These are phyloP conservation scores for Meriones unguiculatus DNA, from an alignment of 2,113 vertebrate species.

Conservation along the genomic window DNA sequence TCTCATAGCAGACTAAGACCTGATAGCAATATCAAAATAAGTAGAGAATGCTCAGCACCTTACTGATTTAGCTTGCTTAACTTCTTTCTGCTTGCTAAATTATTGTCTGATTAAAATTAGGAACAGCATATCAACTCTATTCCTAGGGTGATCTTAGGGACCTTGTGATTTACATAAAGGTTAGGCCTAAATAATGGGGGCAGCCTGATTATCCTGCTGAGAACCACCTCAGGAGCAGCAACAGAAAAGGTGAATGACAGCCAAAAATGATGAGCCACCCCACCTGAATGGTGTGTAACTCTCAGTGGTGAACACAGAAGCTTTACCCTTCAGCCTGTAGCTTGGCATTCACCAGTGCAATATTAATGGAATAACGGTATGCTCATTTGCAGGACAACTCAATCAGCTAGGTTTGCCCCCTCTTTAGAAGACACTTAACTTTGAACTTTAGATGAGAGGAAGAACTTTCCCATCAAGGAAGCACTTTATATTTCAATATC, in stretches of 20 bases:
- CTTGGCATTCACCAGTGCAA: background rate
- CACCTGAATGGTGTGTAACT: background rate
- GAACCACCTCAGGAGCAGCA: background rate
- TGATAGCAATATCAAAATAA: background rate
- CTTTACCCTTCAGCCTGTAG: background rate
- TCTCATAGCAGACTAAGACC: background rate
- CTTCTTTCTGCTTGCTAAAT: background rate
- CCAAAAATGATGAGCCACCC: no score
- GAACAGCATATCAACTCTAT: background rate
- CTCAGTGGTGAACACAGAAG: background rate
- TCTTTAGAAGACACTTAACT: constrained; percentile 4
- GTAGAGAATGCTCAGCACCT: background rate
- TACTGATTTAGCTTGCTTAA: background rate
- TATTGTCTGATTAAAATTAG: background rate
- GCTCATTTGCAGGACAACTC: background rate
- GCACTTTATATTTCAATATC: background rate
- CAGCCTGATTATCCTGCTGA: background rate
- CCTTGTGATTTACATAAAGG: background rate
- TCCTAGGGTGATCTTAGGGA: background rate
- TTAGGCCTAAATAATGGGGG: background rate
- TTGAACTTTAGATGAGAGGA: background rate
- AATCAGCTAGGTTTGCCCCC: background rate
- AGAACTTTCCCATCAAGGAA: background rate
- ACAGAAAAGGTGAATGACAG: background rate
- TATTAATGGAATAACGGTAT: background rate